These are phyloP conservation scores for Pao palembangensis DNA, from an alignment of 2,113 vertebrate species.

Conservation along the genomic window DNA sequence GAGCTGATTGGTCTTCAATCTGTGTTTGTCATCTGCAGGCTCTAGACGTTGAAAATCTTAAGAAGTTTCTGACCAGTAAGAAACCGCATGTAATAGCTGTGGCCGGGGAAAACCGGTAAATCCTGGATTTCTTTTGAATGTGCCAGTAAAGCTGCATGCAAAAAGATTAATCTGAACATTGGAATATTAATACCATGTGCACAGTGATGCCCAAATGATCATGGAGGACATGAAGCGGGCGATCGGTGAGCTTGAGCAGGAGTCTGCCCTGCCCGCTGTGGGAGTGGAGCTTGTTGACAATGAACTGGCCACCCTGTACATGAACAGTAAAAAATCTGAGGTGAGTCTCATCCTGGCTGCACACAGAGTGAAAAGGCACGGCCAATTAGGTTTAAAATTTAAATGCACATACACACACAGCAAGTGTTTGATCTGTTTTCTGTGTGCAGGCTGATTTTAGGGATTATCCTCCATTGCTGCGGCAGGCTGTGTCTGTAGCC, in stretches of 20 bases:
- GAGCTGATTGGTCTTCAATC: not conserved
- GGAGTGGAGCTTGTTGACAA: constrained; percentile 96
- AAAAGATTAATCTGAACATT: not conserved
- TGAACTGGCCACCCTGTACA: constrained; percentile 91
- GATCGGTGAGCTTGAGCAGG: constrained; percentile 91
- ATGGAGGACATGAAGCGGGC: constrained; percentile 97
- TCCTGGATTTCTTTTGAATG: not conserved
- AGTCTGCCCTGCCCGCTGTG: constrained; percentile 89
- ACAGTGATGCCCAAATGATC: constrained; percentile 95
- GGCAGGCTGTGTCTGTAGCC: constrained; percentile 93
- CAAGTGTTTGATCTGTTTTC: not conserved
- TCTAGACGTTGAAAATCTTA: constrained; percentile 90
- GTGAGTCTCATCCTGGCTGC: constrained; percentile 60
- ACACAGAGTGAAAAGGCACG: not conserved
- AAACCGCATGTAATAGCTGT: constrained; percentile 95
- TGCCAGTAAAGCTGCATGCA: not conserved
- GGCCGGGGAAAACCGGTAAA: constrained; percentile 90
- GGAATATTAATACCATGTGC: not conserved
- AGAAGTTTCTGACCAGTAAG: constrained; percentile 92
- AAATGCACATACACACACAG: not conserved
- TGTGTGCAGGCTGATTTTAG: constrained; percentile 55
- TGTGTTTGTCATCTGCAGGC: constrained; percentile 70
- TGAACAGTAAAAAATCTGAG: constrained; percentile 99
- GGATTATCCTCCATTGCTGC: constrained; percentile 92
- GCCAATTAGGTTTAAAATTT: not conserved